Evolutionary conservation across 1,140 invertebrate species (phyloP), one percentile per base, ranked within the genome.

Genomic region (Pogonus chalceus): DNA sequence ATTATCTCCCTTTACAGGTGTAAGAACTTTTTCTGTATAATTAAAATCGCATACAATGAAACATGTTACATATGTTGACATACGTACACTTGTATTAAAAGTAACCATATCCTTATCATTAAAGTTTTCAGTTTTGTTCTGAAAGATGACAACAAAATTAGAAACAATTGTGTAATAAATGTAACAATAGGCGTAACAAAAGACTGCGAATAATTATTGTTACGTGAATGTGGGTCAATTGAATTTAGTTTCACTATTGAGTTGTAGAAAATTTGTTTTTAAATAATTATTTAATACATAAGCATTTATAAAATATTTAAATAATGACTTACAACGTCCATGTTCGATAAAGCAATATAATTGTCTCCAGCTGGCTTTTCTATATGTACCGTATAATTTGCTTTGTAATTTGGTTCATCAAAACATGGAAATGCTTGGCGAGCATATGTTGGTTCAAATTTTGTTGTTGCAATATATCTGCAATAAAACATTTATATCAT

Each of bases 371-470:
- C 68, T 0, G 87, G 87, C 61, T 83, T 81, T 2, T 87, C 81
- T 1, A 96, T 64, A 4, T 82, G 81, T 10, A 96, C 80, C 22
- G 77, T 79, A 74, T 87, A 98, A 55, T 82, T 83, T 0, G 94
- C 90, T 74, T 98, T 98, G 61, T 96, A 85, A 26, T 83, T 78
- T 0, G 96, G 95, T 67, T 98, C 95, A 72, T 98, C 96, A 67
- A 96, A 96, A 68, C 93, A 96, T 0, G 95, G 94, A 65, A 95
- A 97, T 0, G 88, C 87, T 69, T 84, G 79, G 23, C 94, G 79
- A 0, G 94, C 93, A 75, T 93, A 91, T 0, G 90, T 96, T 0
- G 93, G 88, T 65, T 97, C 88, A 66, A 98, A 93, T 71, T 97
- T 95, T 1, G 90, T 87, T 1, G 88, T 88, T 9, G 89, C 90